Evolutionary conservation across 1,140 invertebrate species (phyloP), one percentile per base, ranked within the genome.

Genomic region (Lasioglossum baleicum): DNA sequence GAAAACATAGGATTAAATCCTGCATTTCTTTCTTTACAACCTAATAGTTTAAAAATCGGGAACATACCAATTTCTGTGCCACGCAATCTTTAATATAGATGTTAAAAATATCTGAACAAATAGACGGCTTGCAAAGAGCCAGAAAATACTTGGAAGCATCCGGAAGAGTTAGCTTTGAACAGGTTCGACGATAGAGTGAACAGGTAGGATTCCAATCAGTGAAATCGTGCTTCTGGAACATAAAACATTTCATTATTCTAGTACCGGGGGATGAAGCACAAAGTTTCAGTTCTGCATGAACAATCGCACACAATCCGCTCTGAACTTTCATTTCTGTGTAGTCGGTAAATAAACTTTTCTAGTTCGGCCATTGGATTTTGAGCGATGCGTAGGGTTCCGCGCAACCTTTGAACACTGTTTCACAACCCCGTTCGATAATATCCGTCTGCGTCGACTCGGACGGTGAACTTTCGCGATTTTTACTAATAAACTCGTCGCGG

Each of bases 401-500:
- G 51, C 66, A 80, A 61, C 61, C 26, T 74, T 66, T 72, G 63
- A 40, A 66, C 26, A 40, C 72, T 71, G 73, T 51, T 64, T 58
- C 65, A 65, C 60, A 83, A 67, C 44, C 51, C 63, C 53, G 63
- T 60, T 48, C 66, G 72, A 72, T 20, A 75, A 81, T 76, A 85
- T 69, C 22, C 48, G 17, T 79, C 66, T 35, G 35, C 31, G 35
- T 58, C 63, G 48, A 79, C 40, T 80, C 66, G 35, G 58, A 80
- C 66, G 5, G 51, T 51, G 51, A 80, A 80, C 63, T 80, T 74
- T 40, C 53, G 48, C 58, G 73, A 76, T 81, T 13, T 81, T 69
- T 81, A 70, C 73, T 81, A 81, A 81, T 81, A 81, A 81, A 73
- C 73, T 76, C 74, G 79, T 64, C 70, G 70, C 65, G 71, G 67